These are phyloP conservation scores for Heliconius melpomene DNA, from an alignment of 1,140 invertebrate species.

Conservation along the genomic window DNA sequence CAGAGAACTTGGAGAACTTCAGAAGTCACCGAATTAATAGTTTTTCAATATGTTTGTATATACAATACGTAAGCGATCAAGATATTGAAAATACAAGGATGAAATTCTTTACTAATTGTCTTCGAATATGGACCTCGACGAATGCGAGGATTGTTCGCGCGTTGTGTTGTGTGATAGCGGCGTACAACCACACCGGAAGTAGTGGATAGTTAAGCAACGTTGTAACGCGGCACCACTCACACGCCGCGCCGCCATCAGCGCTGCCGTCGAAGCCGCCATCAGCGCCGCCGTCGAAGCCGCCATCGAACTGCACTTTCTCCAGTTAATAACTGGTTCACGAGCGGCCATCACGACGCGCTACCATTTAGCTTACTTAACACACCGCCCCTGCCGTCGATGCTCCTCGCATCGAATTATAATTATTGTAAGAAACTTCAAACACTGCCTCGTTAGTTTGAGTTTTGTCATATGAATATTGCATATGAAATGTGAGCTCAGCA, in stretches of 20 bases:
- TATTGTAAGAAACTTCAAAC: neutral
- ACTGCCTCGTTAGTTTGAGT: neutral
- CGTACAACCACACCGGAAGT: conserved; percentile 44
- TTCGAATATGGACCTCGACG: no score
- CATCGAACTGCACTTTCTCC: conserved; percentile 53
- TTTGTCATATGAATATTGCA: neutral
- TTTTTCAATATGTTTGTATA: no score
- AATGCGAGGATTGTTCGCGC: conserved; percentile 14
- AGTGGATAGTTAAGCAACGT: conserved; percentile 45
- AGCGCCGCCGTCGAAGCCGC: neutral
- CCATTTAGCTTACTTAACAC: conserved; percentile 36
- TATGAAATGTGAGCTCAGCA: neutral
- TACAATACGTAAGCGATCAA: no score
- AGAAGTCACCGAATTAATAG: no score
- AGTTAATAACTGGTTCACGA: conserved; percentile 51
- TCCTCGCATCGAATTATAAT: neutral
- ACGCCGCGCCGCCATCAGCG: conserved; percentile 15
- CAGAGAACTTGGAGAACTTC: no score
- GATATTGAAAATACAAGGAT: no score
- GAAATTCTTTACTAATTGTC: no score
- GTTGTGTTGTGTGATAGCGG: conserved; percentile 16
- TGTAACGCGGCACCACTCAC: conserved; percentile 48
- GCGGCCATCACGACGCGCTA: conserved; percentile 41
- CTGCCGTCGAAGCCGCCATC: conserved; percentile 23
- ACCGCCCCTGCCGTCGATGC: neutral